Conservation (phyloP, 2,797 vertebrate species). For the Parotocinclus haroldoi region DNA sequence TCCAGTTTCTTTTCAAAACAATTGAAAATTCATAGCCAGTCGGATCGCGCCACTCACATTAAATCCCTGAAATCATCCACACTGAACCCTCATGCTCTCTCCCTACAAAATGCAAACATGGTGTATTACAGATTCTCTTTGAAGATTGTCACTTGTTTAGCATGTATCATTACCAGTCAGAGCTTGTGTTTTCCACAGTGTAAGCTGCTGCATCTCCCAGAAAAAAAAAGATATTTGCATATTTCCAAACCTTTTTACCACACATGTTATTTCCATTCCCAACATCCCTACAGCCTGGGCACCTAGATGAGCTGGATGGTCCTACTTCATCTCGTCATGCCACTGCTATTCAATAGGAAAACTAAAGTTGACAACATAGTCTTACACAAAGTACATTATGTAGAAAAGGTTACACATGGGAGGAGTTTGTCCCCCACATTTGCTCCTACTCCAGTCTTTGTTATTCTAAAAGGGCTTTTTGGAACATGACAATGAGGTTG, state of each 20-base stretch:
- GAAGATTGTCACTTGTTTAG: conserved; percentile 27
- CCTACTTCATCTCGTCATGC: conserved; percentile 5
- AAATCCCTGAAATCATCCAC: no score
- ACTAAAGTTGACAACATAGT: neutral
- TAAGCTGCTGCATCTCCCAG: conserved; percentile 21
- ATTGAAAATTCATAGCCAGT: conserved; percentile 36
- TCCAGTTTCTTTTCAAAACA: conserved; percentile 38
- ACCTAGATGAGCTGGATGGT: conserved; percentile 6
- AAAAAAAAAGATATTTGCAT: conserved; percentile 35
- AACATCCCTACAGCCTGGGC: conserved; percentile 27
- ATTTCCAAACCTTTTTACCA: conserved; percentile 40
- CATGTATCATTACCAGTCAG: conserved; percentile 9
- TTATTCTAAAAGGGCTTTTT: no score
- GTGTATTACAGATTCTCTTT: conserved; percentile 49
- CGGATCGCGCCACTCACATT: neutral
- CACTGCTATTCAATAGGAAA: conserved; percentile 12
- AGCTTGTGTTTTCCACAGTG: conserved; percentile 20
- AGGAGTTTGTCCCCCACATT: no score
- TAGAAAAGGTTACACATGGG: no score
- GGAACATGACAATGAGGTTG: no score
- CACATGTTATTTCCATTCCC: conserved; percentile 27
- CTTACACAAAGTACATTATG: neutral
- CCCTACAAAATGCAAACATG: conserved; percentile 23
- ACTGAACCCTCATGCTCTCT: conserved; percentile 7
- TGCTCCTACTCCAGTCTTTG: no score